Percentiles rank a stretch among this genome's conserved stretches.
These are phyloP conservation scores for Zoroaster sp. DNA, from an alignment of 53 echinoderm and acorn worm genomes.

Conservation along the genomic window DNA sequence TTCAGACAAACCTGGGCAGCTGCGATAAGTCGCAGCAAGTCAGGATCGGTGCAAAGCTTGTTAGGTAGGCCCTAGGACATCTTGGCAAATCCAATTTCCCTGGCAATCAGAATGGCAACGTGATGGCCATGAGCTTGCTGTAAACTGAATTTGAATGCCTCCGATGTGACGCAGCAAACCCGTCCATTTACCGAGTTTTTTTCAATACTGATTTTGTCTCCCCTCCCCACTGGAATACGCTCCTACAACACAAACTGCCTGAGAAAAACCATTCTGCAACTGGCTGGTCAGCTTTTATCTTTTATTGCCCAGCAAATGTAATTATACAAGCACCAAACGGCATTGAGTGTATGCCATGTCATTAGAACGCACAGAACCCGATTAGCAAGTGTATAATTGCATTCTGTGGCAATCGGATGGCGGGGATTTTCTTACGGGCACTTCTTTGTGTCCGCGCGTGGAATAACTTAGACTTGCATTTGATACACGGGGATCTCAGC, in stretches of 20 bases:
- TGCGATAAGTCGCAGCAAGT: constrained; percentile 22
- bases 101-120: constrained; percentile 54
- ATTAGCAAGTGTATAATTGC: constrained; percentile 67
- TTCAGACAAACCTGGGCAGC: neutral
- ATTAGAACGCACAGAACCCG: constrained; percentile 58
- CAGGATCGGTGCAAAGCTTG: constrained; percentile 46
- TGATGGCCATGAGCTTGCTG: constrained; percentile 25
- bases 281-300: neutral
- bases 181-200: neutral
- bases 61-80: constrained; percentile 56
- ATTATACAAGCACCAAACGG: constrained; percentile 47
- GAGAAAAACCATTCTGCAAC: neutral
- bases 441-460: constrained; percentile 49
- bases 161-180: constrained; percentile 13
- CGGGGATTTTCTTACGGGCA: constrained; percentile 41
- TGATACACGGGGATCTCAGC: constrained; percentile 28
- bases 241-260: neutral
- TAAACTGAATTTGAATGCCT: constrained; percentile 8
- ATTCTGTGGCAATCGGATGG: constrained; percentile 59
- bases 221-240: neutral
- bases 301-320: constrained; percentile 18
- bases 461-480: constrained; percentile 39
- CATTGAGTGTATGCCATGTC: constrained; percentile 43
- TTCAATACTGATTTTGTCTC: neutral
- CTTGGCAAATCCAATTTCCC: constrained; percentile 64